These are phyloP conservation scores for Drosophila simulans DNA, from an alignment of 1,140 invertebrate species.

Conservation along the genomic window DNA sequence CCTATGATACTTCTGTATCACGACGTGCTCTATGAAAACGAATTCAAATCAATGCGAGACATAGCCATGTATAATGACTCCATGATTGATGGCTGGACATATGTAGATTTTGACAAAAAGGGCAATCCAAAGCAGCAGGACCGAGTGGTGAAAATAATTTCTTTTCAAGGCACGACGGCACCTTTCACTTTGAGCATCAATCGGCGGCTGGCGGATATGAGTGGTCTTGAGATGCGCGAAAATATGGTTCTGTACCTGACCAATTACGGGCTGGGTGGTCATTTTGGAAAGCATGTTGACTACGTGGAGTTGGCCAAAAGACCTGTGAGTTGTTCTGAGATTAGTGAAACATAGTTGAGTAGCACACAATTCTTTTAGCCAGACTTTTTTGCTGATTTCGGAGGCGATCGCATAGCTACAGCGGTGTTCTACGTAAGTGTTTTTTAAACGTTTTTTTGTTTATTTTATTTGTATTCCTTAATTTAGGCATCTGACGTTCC, in stretches of 20 bases:
- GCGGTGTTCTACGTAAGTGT: conserved; percentile 40
- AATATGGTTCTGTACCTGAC: conserved; percentile 24
- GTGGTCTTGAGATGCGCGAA: conserved; percentile 8
- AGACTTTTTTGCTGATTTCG: conserved; percentile 9
- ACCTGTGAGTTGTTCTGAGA: conserved; percentile 9
- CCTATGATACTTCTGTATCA: conserved; percentile 42
- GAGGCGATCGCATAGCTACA: conserved; percentile 34
- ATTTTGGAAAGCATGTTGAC: conserved; percentile 31
- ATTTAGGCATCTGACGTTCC: conserved; percentile 45
- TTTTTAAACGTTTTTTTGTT: too few relatives aligned
- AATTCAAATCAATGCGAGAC: conserved; percentile 20
- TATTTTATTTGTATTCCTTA: too few relatives aligned
- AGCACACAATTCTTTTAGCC: background rate
- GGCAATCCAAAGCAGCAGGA: conserved; percentile 84
- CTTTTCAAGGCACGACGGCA: conserved; percentile 3
- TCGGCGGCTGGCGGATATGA: conserved; percentile 30
- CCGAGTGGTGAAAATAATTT: conserved; percentile 13
- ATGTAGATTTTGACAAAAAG: conserved; percentile 86
- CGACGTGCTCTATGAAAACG: conserved; percentile 40
- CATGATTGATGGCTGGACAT: conserved; percentile 33
- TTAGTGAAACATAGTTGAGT: too few relatives aligned
- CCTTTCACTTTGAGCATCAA: conserved; percentile 2
- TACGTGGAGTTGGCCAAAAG: conserved; percentile 17
- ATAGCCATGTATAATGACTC: conserved; percentile 16
- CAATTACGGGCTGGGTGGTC: conserved; percentile 48